Percentiles rank a stretch among this genome's conserved stretches.
phyloP scores from a whole-genome alignment of 2,797 vertebrate species.

The Thaleichthys pacificus region DNA sequence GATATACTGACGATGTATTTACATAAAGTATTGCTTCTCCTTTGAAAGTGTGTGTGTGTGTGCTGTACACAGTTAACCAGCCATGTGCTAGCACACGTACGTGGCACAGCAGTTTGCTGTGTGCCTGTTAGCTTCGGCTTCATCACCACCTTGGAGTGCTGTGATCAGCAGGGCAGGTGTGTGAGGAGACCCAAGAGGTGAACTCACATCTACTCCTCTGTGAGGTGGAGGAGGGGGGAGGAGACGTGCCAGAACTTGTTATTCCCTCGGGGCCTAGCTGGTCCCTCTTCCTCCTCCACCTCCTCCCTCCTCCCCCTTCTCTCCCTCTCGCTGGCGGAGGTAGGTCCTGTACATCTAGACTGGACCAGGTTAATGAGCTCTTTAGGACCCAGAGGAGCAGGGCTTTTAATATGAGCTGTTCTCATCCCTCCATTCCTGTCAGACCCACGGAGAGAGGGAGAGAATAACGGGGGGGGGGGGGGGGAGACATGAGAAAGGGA shows the following conservation, averaged over 20 bases:
- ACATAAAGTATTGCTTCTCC: slow-evolving; percentile 14
- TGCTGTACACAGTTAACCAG: no score
- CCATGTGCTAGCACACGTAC: no score
- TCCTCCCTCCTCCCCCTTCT: not conserved
- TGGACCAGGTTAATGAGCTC: slow-evolving; percentile 75
- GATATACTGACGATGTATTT: slow-evolving; percentile 20
- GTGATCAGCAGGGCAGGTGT: no score
- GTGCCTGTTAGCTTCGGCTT: no score
- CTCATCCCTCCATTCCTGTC: slow-evolving; percentile 67
- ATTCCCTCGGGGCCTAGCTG: not conserved
- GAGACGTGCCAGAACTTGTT: not conserved
- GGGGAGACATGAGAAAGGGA: not conserved
- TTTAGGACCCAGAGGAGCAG: slow-evolving; percentile 59
- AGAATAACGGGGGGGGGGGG: slow-evolving; percentile 40
- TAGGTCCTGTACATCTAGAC: slow-evolving; percentile 17
- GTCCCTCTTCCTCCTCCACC: not conserved
- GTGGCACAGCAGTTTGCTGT: no score
- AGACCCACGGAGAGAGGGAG: slow-evolving; percentile 59
- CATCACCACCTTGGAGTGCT: no score
- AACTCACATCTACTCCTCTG: no score
- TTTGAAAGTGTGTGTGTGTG: not conserved
- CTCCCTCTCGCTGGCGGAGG: slow-evolving; percentile 4
- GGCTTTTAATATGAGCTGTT: slow-evolving; percentile 65
- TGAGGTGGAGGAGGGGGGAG: not conserved
- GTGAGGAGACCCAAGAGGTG: no score